Evolutionary conservation across 2,797 vertebrate genomes (phyloP), one percentile per base, ranked within the genome.

Genomic region (Lepus oiostolus): DNA sequence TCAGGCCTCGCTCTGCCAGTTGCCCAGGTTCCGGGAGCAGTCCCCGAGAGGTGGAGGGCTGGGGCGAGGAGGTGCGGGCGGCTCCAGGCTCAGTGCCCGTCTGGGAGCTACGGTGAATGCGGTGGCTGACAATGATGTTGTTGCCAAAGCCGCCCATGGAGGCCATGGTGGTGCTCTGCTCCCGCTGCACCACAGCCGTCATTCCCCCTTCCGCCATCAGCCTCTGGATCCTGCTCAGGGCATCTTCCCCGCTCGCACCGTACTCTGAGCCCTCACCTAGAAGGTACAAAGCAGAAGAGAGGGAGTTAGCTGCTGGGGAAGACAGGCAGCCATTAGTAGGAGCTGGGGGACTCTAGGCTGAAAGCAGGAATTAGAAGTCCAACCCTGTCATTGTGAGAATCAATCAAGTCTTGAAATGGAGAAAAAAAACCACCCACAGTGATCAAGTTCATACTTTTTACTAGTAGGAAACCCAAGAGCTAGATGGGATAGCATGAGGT

Each of bases 61-160:
- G 98, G 38, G 97, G 85, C 0, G 91, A 92, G 4, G 81, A 35
- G 63, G 90, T 70, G 70, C 98, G 97, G 38, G 74, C 26, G 0
- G 96, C 96, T 0, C 91, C 17, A 10, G 98, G 94, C 96, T 99
- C 99, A 0, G 97, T 65, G 7, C 99, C 99, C 0, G 99, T 99
- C 98, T 99, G 99, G 50, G 99, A 99, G 98, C 99, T 99, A 0
- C 99, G 99, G 98, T 99, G 99, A 98, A 99, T 99, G 30, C 99
- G 99, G 95, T 99, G 99, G 96, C 99, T 99, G 96, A 99, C 99
- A 0, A 99, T 99, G 97, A 99, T 99, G 98, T 99, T 99, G 98
- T 99, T 99, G 77, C 99, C 99, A 0, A 99, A 99, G 97, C 99
- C 99, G 0, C 99, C 99, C 99, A 99, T 99, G 84, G 99, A 99